Evolutionary conservation across 2,888 invertebrate species (phyloP), one percentile per base, ranked within the genome.

Genomic region (Himalopsyche kuldschensis): DNA sequence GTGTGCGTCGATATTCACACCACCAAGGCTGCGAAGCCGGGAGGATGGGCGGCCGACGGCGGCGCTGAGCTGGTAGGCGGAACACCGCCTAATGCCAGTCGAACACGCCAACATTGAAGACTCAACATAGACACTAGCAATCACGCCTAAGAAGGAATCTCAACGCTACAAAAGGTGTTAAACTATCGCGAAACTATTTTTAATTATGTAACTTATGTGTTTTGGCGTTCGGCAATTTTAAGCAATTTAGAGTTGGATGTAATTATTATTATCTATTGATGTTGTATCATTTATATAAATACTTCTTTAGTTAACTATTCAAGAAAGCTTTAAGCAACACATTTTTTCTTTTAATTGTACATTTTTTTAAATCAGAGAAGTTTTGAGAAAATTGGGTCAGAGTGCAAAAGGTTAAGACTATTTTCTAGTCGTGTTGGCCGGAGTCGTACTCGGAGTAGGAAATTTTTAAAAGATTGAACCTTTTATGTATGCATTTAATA

Each of bases 1-100:
- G 76, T 76, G 76, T 76, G 76, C 76, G 76, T 76, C 76, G 76
- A 76, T 76, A 76, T 76, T 76, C 32, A 41, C 76, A 41, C 76
- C 35, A 41, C 31, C 24, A 76, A 17, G 32, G 32, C 76, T 75
- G 75, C n/a, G 76, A 76, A 10, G 76, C 35, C 24, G 32, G 75
- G n/a, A 30, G 75, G 31, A 27, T 30, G 35, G 35, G 76, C 31
- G 76, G 76, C n/a, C 35, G 75, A 20, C 75, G 32, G 24, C 31
- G 31, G 75, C 41, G 41, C 75, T 32, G 75, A 32, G 75, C 30
- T n/a, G 27, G 76, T 76, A 24, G 81, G 55, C 75, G 30, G 81
- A 24, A 15, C 75, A 30, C 75, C 46, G 46, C 75, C 76, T 76
- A 41, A 32, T 32, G 76, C 80, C 35, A 75, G 27, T 32, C 35